Base-by-base conservation (phyloP, 1,140 invertebrate species). In the Drosophila virilis region DNA sequence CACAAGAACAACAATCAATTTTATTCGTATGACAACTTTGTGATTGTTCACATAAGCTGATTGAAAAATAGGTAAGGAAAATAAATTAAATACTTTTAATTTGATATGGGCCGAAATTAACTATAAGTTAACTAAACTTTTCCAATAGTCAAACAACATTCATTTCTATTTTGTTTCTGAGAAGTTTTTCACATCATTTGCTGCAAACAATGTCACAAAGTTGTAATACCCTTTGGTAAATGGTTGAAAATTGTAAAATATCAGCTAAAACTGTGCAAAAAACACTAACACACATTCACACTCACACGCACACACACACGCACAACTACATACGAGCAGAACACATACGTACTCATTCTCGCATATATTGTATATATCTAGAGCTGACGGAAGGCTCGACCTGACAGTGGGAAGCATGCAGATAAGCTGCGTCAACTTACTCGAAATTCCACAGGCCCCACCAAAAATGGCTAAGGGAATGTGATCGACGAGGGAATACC, bases 371-470 rank as follows among this genome's bases (percentile, higher is more conserved):
- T 45, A 59, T 62, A 70, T 51, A 22, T 28, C 17, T 35, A 59
- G 48, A 68, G 50, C 50, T 69, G 65, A 70, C 40, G 42, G 67
- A 32, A 71, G 73, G 60, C 70, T 37, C 69, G 50, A 73, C 58
- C 62, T 67, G 70, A 73, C 58, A 70, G 60, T 50, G 42, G 58
- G 57, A 59, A 77, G 66, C 59, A 69, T 73, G 71, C 75, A 89
- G 84, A 89, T 89, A 89, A 89, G 80, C 84, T 84, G 74, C 84
- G 80, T 89, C 74, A 78, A 88, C 80, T 81, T 81, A 54, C 66
- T 54, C 60, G 43, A 66, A 81, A 75, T 43, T 52, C 70, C 57
- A 58, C 52, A 35, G 32, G 13, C 17, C 13, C 50, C 48, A 28
- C 46, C 33, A n/a, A 32, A 62, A 64, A 52, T 35, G 15, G 12